Conservation (phyloP, 2,888 invertebrate genomes). For the Drosophila cognata region DNA sequence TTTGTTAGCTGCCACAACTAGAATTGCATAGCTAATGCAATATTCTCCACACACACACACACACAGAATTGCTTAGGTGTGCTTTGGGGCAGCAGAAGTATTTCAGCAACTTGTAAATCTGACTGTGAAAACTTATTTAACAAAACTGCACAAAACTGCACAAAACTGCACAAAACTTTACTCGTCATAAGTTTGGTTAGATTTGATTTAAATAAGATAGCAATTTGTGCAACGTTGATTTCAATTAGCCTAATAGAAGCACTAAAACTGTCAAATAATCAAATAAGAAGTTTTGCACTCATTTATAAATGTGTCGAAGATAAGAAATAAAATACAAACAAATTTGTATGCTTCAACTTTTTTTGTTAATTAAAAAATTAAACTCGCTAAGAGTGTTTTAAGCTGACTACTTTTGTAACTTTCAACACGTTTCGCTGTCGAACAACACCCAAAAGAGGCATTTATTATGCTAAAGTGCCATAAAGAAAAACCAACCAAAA, state of each 20-base stretch:
- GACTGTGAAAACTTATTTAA: slow-evolving; percentile 20
- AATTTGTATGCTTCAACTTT: not conserved
- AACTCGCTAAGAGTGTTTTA: not conserved
- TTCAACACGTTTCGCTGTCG: not conserved
- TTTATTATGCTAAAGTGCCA: slow-evolving; percentile 41
- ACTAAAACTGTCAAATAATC: not conserved
- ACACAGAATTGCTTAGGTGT: slow-evolving; percentile 24
- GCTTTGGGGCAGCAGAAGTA: slow-evolving; percentile 23
- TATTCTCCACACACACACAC: not conserved
- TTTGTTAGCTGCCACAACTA: slow-evolving; percentile 26
- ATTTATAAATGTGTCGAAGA: not conserved
- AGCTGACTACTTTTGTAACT: not conserved
- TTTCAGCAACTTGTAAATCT: slow-evolving; percentile 20
- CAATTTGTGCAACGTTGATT: slow-evolving; percentile 20
- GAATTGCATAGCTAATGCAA: slow-evolving; percentile 49
- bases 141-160: not conserved
- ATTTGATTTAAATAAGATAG: slow-evolving; percentile 33
- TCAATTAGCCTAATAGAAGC: slow-evolving; percentile 43
- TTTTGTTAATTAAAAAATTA: not conserved
- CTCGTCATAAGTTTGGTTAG: slow-evolving; percentile 2
- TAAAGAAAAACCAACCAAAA: slow-evolving; percentile 42
- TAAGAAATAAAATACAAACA: not conserved
- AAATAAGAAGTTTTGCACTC: not conserved
- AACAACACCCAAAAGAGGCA: slow-evolving; percentile 44
- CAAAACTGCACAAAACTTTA: slow-evolving; percentile 8